Percentiles rank a stretch among this genome's conserved stretches.
These are phyloP conservation scores for Sphyrna mokarran DNA, from an alignment of 2,113 vertebrate genomes.

Conservation along the genomic window DNA sequence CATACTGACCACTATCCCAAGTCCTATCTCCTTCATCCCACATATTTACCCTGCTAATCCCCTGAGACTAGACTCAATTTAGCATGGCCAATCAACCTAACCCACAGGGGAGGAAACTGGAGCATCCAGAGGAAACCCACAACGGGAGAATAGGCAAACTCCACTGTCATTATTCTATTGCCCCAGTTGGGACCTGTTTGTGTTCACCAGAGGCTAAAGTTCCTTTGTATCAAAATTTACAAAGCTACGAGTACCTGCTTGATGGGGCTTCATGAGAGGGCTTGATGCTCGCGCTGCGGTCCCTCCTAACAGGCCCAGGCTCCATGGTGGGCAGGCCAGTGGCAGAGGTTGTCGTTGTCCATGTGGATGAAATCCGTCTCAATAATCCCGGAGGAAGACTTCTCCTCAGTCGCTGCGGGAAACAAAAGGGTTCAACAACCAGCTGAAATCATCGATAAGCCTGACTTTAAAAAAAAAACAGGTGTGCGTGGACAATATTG, in stretches of 20 bases:
- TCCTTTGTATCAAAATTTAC: too few species aligned
- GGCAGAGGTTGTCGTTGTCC: slow-evolving; percentile 97
- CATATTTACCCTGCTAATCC: too few species aligned
- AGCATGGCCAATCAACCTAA: too few species aligned
- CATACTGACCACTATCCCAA: too few species aligned
- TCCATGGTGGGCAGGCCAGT: slow-evolving; percentile 91
- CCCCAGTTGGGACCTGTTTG: too few species aligned
- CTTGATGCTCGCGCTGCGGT: slow-evolving; percentile 84
- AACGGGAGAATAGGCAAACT: too few species aligned
- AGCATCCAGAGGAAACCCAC: too few species aligned
- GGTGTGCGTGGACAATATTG: neutral
- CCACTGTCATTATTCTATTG: too few species aligned
- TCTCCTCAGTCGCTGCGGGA: slow-evolving; percentile 72
- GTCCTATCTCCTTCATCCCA: too few species aligned
- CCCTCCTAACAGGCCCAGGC: slow-evolving; percentile 80
- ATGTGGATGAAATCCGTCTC: slow-evolving; percentile 86
- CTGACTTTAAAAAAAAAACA: neutral
- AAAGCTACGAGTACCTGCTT: slow-evolving; percentile 60
- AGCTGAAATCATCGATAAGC: neutral
- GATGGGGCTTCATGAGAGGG: slow-evolving; percentile 67
- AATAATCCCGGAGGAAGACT: slow-evolving; percentile 81
- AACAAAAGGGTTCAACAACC: slow-evolving; percentile 5
- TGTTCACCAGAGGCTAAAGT: too few species aligned
- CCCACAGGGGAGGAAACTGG: too few species aligned
- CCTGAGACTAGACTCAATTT: too few species aligned